Conservation (phyloP, 2,113 vertebrate genomes). For the Ginglymostoma cirratum region DNA sequence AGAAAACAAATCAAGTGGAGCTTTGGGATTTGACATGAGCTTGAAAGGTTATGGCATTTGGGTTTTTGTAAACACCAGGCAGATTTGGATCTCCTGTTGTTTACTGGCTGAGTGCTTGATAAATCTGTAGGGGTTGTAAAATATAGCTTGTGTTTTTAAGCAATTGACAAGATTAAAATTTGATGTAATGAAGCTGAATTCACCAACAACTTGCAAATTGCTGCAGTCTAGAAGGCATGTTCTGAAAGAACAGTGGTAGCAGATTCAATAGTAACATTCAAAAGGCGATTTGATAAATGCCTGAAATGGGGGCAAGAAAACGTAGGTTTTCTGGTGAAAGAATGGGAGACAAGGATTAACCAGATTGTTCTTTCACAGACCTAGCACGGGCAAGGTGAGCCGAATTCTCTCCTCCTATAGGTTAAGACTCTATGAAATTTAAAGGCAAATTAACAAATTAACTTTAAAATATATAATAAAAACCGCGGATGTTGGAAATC, state of each 20-base stretch:
- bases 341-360: neutral
- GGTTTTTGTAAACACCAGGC: neutral
- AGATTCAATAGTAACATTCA: neutral
- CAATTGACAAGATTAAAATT: neutral
- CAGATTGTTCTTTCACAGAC: neutral
- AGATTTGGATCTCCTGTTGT: neutral
- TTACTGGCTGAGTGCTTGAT: neutral
- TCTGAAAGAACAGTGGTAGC: neutral
- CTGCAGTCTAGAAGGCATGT: neutral
- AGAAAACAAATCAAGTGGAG: neutral
- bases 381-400: neutral
- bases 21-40: neutral
- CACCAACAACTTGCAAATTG: neutral
- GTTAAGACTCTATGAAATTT: neutral
- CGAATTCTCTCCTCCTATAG: neutral
- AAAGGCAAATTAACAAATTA: neutral
- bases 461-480: neutral
- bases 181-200: neutral
- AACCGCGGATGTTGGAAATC: too few species aligned
- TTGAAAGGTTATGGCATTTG: neutral
- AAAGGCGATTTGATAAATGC: neutral
- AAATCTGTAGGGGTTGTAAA: neutral
- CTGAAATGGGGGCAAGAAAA: neutral
- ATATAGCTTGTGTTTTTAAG: neutral
- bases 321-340: neutral